phyloP scores from a whole-genome alignment of 2,797 vertebrate species.

The Cheirogaleus major region DNA sequence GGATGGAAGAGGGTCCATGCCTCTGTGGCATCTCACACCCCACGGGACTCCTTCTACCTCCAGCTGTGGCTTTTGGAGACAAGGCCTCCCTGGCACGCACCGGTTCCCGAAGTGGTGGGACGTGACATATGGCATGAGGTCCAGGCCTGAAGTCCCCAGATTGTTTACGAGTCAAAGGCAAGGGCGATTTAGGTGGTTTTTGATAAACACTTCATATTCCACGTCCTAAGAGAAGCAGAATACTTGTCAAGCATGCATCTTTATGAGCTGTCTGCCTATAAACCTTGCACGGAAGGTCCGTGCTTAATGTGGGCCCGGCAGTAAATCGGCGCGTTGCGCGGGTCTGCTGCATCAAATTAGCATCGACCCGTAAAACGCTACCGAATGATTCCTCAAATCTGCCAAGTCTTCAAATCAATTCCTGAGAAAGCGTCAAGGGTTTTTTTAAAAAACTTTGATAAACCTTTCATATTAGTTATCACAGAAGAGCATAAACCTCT shows the following conservation, averaged over 20 bases:
- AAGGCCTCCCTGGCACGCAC: not conserved
- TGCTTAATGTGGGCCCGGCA: slow-evolving; percentile 82
- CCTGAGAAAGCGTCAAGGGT: slow-evolving; percentile 54
- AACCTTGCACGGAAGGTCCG: slow-evolving; percentile 74
- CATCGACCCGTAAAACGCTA: slow-evolving; percentile 81
- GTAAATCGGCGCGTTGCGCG: slow-evolving; percentile 71
- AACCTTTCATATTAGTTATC: slow-evolving; percentile 75
- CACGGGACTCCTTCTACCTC: not conserved
- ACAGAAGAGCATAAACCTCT: slow-evolving; percentile 67
- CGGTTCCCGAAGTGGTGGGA: slow-evolving; percentile 28
- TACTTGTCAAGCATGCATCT: slow-evolving; percentile 80
- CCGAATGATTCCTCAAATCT: slow-evolving; percentile 81
- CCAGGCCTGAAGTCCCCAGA: not conserved
- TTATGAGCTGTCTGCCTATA: slow-evolving; percentile 82
- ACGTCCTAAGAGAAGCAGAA: slow-evolving; percentile 65
- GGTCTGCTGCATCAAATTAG: slow-evolving; percentile 81
- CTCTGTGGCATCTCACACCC: not conserved
- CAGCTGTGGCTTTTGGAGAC: not conserved
- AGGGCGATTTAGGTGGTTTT: slow-evolving; percentile 46
- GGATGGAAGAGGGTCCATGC: too few species aligned
- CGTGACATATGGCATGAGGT: slow-evolving; percentile 26
- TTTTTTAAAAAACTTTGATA: slow-evolving; percentile 69
- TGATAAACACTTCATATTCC: slow-evolving; percentile 73
- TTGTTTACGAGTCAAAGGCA: slow-evolving; percentile 56
- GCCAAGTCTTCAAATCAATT: slow-evolving; percentile 80